Conservation (phyloP, 2,888 invertebrate species). For the Drosophila subsilvestris region DNA sequence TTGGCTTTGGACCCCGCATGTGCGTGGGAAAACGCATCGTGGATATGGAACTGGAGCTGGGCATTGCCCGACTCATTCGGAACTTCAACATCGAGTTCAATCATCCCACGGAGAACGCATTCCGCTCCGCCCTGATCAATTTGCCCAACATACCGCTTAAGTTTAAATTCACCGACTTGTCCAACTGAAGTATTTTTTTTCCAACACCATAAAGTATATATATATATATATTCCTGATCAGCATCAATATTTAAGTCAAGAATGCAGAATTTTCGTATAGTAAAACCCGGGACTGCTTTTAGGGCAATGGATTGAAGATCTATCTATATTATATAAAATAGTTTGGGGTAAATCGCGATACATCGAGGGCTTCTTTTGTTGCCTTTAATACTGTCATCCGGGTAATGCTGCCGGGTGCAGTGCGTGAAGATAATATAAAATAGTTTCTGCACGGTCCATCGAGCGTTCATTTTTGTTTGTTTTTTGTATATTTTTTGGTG, state of each 20-base stretch:
- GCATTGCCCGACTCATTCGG: constrained; percentile 84
- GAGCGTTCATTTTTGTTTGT: too few species aligned
- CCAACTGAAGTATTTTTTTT: constrained; percentile 31
- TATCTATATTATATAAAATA: too few species aligned
- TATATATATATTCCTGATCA: neutral
- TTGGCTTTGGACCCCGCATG: constrained; percentile 89
- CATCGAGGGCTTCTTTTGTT: too few species aligned
- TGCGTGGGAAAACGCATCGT: constrained; percentile 91
- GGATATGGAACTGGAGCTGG: constrained; percentile 88
- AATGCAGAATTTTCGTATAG: neutral
- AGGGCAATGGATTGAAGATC: too few species aligned
- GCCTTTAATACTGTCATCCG: too few species aligned
- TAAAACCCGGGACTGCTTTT: too few species aligned
- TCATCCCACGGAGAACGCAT: constrained; percentile 76
- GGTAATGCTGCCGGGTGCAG: too few species aligned
- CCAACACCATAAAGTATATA: neutral
- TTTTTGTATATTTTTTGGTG: too few species aligned
- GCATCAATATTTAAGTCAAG: neutral
- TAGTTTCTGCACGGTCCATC: too few species aligned
- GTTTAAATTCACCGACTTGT: constrained; percentile 81
- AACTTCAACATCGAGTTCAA: constrained; percentile 80
- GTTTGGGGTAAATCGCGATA: too few species aligned
- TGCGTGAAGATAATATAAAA: too few species aligned
- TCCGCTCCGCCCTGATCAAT: constrained; percentile 75
- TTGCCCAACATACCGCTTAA: constrained; percentile 82